Conservation (phyloP, 2,113 vertebrate genomes). For the Pterophyllum scalare region DNA sequence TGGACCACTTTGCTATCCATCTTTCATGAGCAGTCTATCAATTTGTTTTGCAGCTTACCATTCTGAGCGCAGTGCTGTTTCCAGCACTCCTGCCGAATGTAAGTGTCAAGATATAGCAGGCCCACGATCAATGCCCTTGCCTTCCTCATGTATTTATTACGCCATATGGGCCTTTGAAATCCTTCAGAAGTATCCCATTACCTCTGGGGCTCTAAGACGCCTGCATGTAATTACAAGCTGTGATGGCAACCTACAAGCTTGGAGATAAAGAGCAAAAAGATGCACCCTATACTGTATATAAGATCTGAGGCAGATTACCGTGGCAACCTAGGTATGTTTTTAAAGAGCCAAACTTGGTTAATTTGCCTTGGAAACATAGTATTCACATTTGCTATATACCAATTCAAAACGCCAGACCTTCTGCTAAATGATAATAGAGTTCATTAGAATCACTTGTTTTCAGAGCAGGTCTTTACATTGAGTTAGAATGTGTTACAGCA, state of each 20-base stretch:
- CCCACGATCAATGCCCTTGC: constrained; percentile 5
- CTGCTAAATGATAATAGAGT: constrained; percentile 8
- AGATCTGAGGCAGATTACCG: constrained; percentile 30
- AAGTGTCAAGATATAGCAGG: constrained; percentile 24
- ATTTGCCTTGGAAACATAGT: constrained; percentile 13
- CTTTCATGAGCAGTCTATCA: constrained; percentile 52
- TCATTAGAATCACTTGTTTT: constrained; percentile 1
- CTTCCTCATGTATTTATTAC: constrained; percentile 24
- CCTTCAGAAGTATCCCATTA: constrained; percentile 35
- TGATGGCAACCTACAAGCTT: constrained; percentile 34
- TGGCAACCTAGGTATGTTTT: constrained; percentile 26
- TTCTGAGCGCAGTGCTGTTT: constrained; percentile 10
- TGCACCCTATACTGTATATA: constrained; percentile 11
- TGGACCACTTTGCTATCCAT: constrained; percentile 40
- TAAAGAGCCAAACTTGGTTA: constrained; percentile 13
- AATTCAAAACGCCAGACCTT: background rate
- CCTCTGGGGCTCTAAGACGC: constrained; percentile 15
- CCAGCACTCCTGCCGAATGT: constrained; percentile 28
- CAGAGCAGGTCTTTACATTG: background rate
- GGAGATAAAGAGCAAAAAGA: constrained; percentile 18
- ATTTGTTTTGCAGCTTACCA: constrained; percentile 45
- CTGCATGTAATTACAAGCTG: constrained; percentile 33
- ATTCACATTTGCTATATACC: constrained; percentile 1
- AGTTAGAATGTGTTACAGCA: background rate
- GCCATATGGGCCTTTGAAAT: background rate